Evolutionary conservation across 2,113 vertebrate genomes (phyloP), one percentile per base, ranked within the genome.

Genomic region (Craseonycteris thonglongyai): DNA sequence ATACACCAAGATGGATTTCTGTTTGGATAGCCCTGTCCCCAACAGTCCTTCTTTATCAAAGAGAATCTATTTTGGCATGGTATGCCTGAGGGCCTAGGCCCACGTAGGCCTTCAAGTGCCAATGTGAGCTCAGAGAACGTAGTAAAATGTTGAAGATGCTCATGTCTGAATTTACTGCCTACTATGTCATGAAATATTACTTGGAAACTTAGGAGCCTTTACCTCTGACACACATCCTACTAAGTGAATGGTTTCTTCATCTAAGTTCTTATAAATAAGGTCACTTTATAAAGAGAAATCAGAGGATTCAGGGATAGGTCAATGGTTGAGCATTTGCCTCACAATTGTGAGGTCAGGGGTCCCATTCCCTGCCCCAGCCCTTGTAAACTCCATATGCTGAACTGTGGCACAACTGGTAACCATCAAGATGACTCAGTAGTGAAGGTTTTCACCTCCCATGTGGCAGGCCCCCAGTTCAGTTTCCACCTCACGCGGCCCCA

Each of bases 161-260:
- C 51, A 78, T 89, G 42, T 79, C 38, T 30, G 66, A 85, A 84
- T 81, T 68, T 69, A 75, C 3, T 18, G 33, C 6, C 24, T 21
- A 30, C 19, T 59, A 45, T 72, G 93, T 83, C 5, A 87, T 49
- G 42, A 92, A 93, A 90, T 33, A 83, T 28, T 63, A 13, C 24
- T 95, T 92, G 72, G 74, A 69, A 95, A 96, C 88, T 66, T 33
- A 63, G 30, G 56, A 80, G 40, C 49, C 45, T 86, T 80, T 66
- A 56, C 40, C 42, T 89, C 2, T 59, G 66, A 75, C 33, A 40
- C 7, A 0, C 3, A 65, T 72, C 15, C 24, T 33, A 30, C 42
- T 54, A 35, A 65, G 58, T 79, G 26, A 88, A 69, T 28, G 26
- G 71, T 83, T 83, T 81, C 42, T 81, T 87, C 65, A 28, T 87